Evolutionary conservation across 2,888 invertebrate species (phyloP).

Genomic region (Apantesis nais): DNA sequence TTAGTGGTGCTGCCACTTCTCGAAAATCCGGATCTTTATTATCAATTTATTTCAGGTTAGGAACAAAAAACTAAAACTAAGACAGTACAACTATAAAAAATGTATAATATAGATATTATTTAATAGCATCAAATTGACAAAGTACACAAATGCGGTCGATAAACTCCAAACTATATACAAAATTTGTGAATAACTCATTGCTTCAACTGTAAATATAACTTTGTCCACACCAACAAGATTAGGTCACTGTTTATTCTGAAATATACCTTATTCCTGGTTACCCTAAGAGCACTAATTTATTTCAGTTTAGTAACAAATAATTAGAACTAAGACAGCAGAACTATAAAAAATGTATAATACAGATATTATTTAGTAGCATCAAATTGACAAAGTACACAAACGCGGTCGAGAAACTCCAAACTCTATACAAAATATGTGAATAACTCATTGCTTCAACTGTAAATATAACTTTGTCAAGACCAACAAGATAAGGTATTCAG

Average conservation of each 20-base stretch:
- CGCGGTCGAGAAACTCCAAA: constrained; percentile 20
- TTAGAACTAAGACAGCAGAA: too few species aligned
- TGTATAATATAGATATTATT: constrained; percentile 41
- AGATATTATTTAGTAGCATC: constrained; percentile 41
- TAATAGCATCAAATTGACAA: constrained; percentile 30
- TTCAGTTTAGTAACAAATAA: too few species aligned
- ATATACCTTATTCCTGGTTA: not conserved
- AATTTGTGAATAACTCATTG: constrained; percentile 2
- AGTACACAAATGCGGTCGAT: constrained; percentile 9
- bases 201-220: constrained; percentile 20
- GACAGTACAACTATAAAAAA: constrained; percentile 12
- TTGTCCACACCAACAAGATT: not conserved
- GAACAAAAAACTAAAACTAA: constrained; percentile 19
- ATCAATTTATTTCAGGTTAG: not conserved
- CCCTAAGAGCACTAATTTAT: not conserved
- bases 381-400: constrained; percentile 21
- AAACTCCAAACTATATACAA: constrained; percentile 19
- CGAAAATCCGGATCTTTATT: not conserved
- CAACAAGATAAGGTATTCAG: not conserved
- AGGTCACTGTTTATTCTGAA: not conserved
- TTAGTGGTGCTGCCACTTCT: not conserved
- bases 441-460: constrained; percentile 16
- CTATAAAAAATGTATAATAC: constrained; percentile 40
- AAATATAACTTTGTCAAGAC: constrained; percentile 12
- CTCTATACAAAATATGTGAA: not conserved